Percentiles rank a stretch among this genome's conserved stretches.
Evolutionary conservation across 2,888 invertebrate genomes (phyloP).

Genomic region (Apoda limacodes): DNA sequence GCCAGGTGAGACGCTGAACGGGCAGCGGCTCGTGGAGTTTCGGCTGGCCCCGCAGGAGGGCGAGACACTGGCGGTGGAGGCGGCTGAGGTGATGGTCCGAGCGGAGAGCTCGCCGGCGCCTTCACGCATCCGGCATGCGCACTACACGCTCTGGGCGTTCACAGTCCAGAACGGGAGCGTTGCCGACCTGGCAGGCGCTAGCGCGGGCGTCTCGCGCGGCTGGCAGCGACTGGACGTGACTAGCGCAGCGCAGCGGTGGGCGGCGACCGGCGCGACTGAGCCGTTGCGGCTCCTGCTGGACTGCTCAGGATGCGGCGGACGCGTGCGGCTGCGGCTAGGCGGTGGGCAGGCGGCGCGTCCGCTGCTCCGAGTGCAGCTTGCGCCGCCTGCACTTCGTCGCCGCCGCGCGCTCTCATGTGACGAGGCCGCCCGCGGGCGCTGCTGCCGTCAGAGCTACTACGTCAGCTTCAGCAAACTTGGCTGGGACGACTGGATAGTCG

Average conservation of each 20-base stretch:
- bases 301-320: slow-evolving; percentile 83
- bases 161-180: slow-evolving; percentile 75
- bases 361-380: slow-evolving; percentile 84
- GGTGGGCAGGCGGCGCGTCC: slow-evolving; percentile 77
- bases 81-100: slow-evolving; percentile 83
- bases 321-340: slow-evolving; percentile 76
- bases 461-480: slow-evolving; percentile 91
- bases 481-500: slow-evolving; percentile 96
- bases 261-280: slow-evolving; percentile 58
- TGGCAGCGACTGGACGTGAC: slow-evolving; percentile 92
- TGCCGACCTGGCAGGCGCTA: slow-evolving; percentile 52
- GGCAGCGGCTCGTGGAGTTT: slow-evolving; percentile 88
- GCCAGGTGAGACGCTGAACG: slow-evolving; percentile 84
- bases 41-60: slow-evolving; percentile 75
- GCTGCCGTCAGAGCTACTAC: slow-evolving; percentile 92
- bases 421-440: slow-evolving; percentile 63
- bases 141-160: slow-evolving; percentile 80
- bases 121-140: slow-evolving; percentile 38
- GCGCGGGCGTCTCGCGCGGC: slow-evolving; percentile 72
- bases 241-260: slow-evolving; percentile 80
- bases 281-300: slow-evolving; percentile 83
- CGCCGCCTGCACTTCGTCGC: slow-evolving; percentile 77
- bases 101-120: slow-evolving; percentile 41
- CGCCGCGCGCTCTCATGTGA: slow-evolving; percentile 88
- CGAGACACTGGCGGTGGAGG: slow-evolving; percentile 77